Base-by-base conservation (phyloP, 2,888 invertebrate genomes). In the Arge pagana region DNA sequence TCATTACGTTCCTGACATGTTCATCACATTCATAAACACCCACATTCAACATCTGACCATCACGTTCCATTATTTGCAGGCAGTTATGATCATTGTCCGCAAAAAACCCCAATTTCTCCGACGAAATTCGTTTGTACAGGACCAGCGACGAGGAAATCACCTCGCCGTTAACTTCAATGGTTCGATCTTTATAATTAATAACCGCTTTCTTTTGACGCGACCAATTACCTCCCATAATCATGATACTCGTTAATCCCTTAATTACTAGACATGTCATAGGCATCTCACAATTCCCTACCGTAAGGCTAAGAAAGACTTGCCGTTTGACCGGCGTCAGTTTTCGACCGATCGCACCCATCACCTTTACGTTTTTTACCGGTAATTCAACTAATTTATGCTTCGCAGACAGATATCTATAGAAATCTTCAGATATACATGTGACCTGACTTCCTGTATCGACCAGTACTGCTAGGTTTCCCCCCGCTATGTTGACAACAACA, bases 141-240 rank as follows among this genome's bases (percentile, higher is more conserved):
- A 42, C 45, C 3, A 33, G 8, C 15, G 30, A 28, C 3, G 48
- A 16, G 31, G 16, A 49, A 7, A 55, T 26, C 13, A 35, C 3
- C n/a, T 15, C 3, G 16, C 48, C 48, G 8, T 43, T 41, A 8
- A 56, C 40, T 6, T 11, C 13, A 8, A 58, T 42, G 0, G 50
- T 33, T 48, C 19, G 10, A 10, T 39, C 39, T 13, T 40, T 30
- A 23, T 55, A 57, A 52, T 57, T 43, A 13, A 59, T 41, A 2
- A 54, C 24, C 6, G 28, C 41, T 40, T 45, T 51, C 30, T 57
- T 55, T 13, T 48, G 16, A 4, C 37, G 13, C 3, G 55, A 11
- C 55, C 57, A 59, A 30, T 59, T 55, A 51, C 58, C 56, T 10
- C 58, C 61, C 1, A 61, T 13, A 31, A 61, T 56, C 13, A 58